Conservation (phyloP, 2,113 vertebrate genomes). For the Setophaga petechia region DNA sequence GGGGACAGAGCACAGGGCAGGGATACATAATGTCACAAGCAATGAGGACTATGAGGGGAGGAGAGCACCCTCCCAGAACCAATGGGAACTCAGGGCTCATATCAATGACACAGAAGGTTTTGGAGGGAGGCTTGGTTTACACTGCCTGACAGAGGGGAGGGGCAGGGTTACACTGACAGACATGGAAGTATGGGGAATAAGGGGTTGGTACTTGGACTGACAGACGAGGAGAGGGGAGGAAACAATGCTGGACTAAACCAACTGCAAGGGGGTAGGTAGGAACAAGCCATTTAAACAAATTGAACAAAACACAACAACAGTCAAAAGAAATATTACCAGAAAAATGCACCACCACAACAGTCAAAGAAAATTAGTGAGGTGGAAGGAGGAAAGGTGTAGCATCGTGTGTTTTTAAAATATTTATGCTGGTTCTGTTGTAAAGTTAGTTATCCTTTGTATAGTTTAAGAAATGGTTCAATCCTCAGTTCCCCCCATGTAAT, state of each 20-base stretch:
- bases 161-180: background rate
- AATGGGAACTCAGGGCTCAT: background rate
- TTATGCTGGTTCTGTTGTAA: too few species aligned
- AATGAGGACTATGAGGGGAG: background rate
- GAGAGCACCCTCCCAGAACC: background rate
- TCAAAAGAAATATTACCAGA: background rate
- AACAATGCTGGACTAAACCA: background rate
- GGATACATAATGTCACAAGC: background rate
- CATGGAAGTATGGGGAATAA: background rate
- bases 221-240: background rate
- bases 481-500: too few species aligned
- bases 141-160: background rate
- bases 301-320: background rate
- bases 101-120: background rate
- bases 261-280: background rate
- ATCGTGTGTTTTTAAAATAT: too few species aligned
- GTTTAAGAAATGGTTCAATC: too few species aligned
- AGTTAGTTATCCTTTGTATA: too few species aligned
- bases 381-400: background rate
- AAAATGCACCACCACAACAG: background rate
- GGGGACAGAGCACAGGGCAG: background rate
- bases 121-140: background rate
- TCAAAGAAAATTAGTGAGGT: background rate
- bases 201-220: background rate
- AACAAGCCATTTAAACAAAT: background rate